phyloP scores from a whole-genome alignment of 2,888 invertebrate genomes.

The Neoitamus cyanurus region DNA sequence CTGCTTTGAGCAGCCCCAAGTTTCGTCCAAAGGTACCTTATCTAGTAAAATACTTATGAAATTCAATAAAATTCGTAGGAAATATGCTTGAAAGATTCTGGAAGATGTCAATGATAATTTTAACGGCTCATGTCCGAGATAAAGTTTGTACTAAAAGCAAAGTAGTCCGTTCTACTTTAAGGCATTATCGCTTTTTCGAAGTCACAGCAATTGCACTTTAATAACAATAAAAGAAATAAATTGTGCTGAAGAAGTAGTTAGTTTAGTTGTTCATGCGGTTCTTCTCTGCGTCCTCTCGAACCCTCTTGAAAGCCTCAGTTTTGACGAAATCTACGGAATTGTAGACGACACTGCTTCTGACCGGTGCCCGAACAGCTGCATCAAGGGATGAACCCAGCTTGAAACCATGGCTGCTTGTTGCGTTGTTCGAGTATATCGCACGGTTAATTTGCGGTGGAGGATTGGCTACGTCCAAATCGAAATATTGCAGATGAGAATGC shows the following conservation, averaged over 20 bases:
- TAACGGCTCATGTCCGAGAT: neutral
- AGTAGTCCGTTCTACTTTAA: neutral
- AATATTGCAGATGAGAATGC: slow-evolving; percentile 75
- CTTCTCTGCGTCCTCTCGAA: slow-evolving; percentile 81
- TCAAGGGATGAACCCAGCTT: slow-evolving; percentile 60
- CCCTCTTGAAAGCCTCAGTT: slow-evolving; percentile 91
- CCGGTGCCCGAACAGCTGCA: slow-evolving; percentile 65
- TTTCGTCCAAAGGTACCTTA: neutral
- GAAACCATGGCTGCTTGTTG: slow-evolving; percentile 55
- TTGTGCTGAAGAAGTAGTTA: neutral
- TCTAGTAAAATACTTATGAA: neutral
- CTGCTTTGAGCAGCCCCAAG: neutral
- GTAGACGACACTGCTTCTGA: slow-evolving; percentile 75
- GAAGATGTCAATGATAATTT: neutral
- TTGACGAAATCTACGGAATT: slow-evolving; percentile 94
- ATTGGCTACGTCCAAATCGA: slow-evolving; percentile 80
- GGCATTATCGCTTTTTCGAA: slow-evolving; percentile 16
- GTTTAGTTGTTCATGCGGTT: slow-evolving; percentile 65
- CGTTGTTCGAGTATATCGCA: slow-evolving; percentile 27
- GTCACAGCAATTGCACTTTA: slow-evolving; percentile 37
- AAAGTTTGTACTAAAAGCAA: slow-evolving; percentile 32
- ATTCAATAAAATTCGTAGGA: neutral
- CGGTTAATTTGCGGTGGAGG: slow-evolving; percentile 60
- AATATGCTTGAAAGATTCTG: neutral
- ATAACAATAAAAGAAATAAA: neutral